Evolutionary conservation across 2,113 vertebrate genomes (phyloP), one percentile per base, ranked within the genome.

Genomic region (Tyto alba): DNA sequence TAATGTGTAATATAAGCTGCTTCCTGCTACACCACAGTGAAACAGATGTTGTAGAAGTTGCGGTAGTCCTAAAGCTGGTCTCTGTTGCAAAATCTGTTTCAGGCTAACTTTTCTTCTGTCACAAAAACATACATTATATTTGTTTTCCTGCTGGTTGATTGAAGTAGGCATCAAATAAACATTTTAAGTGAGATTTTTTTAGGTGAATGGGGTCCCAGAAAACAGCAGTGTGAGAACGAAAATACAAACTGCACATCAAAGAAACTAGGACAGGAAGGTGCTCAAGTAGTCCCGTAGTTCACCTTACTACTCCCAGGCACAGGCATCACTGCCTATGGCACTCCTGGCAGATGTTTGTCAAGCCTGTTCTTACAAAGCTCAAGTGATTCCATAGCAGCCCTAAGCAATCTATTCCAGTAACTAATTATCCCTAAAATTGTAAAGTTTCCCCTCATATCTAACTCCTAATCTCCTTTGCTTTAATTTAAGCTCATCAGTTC

Each of bases 1-100:
- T 96, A 79, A 93, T 85, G 92, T 75, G 80, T 96, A 96, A 96
- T 90, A 96, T 71, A 94, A 97, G 67, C 85, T 88, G 82, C 88
- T 96, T 96, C 95, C 91, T 97, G 93, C 91, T 88, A 50, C 47
- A 62, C 77, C 32, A 57, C 91, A 91, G 55, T 0, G 1, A 94
- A 96, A 90, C 93, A 97, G 93, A 96, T 95, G 96, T 96, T 95
- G 67, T 63, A 41, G 73, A 83, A 94, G 56, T 64, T 79, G 73
- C 53, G 81, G 62, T 48, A 92, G 85, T 43, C 76, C 56, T 84
- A 84, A 94, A 95, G 60, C 73, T 66, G 72, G 57, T 84, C 86
- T 93, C 73, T 1, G 0, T 20, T 75, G 69, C 34, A 90, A 92
- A 88, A 95, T 78, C 50, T 66, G 59, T 83, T 90, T 73, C 63